Evolutionary conservation across 2,797 vertebrate species (phyloP), one percentile per base, ranked within the genome.

Genomic region (Chloroceryle inda): DNA sequence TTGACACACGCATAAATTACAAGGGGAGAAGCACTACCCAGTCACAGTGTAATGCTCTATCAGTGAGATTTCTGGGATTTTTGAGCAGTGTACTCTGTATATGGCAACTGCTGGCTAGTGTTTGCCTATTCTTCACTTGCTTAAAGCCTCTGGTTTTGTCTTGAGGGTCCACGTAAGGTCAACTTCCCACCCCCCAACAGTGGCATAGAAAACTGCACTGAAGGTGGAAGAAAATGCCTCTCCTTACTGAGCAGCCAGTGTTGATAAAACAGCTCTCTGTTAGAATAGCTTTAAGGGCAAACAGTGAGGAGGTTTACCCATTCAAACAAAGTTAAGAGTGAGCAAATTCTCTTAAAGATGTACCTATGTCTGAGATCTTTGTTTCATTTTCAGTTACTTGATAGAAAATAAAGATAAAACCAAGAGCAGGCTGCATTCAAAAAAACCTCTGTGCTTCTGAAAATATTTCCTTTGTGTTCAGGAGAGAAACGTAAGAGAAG

Each of bases 331-430:
- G 92, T 96, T 88, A 71, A 88, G 85, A 95, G 93, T 52, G 86
- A 97, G 96, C 89, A 95, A 94, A 98, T 97, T 95, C 93, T 92
- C 92, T 96, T 94, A 88, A 96, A 97, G 96, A 96, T 92, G 86
- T 94, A 88, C 94, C 89, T 92, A 78, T 92, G 92, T 94, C 91
- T 91, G 93, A 92, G 92, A 92, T 88, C 95, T 93, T 92, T 91
- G 85, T 83, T 94, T 92, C 69, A 20, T 94, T 91, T 86, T 89
- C 82, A 82, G 91, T 83, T 93, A 84, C 94, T 94, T 69, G 78
- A 81, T 47, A 74, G 96, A 96, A 97, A 95, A 94, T 92, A 76
- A 68, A 95, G 97, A 97, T 95, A 96, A 97, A 97, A 77, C 44
- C 77, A 74, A 83, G 69, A 85, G 83, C 26, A 85, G 88, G 56